Evolutionary conservation across 2,888 invertebrate genomes (phyloP), one percentile per base, ranked within the genome.

Genomic region (Heteropelma amictum): DNA sequence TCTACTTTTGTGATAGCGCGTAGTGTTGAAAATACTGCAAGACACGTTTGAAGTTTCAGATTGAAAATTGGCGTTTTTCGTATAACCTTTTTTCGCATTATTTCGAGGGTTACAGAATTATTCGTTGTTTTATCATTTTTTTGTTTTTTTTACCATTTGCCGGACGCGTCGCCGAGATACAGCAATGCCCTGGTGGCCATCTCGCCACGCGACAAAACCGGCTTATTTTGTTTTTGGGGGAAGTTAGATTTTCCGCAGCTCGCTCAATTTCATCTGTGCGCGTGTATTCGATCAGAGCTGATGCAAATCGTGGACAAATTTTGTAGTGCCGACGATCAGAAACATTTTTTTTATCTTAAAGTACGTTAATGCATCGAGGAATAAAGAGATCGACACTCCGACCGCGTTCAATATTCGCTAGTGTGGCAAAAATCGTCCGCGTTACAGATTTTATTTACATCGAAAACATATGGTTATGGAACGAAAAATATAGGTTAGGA

Each of bases 21-120:
- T 26, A 67, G 78, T 77, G 10, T 82, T 74, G 47, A 87, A 82
- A 60, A 87, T 70, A 76, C 87, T 88, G 78, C 14, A 79, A 79
- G 70, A n/a, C n/a, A n/a, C n/a, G n/a, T n/a, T n/a, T n/a, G n/a
- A n/a, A n/a, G n/a, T n/a, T n/a, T n/a, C n/a, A n/a, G n/a, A n/a
- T n/a, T n/a, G n/a, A n/a, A n/a, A n/a, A n/a, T n/a, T n/a, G n/a
- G n/a, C n/a, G n/a, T n/a, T n/a, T n/a, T n/a, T n/a, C n/a, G n/a
- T n/a, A n/a, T n/a, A n/a, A n/a, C n/a, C n/a, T n/a, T n/a, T n/a
- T n/a, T n/a, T n/a, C n/a, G n/a, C n/a, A n/a, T n/a, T n/a, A n/a
- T 1, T 17, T 10, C 10, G 10, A 51, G 56, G 58, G 12, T 47
- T 23, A n/a, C n/a, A n/a, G n/a, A n/a, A n/a, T n/a, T n/a, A n/a